These are phyloP conservation scores for Ciona savignyi DNA, from an alignment of 23 tunicate genomes.

Conservation along the genomic window DNA sequence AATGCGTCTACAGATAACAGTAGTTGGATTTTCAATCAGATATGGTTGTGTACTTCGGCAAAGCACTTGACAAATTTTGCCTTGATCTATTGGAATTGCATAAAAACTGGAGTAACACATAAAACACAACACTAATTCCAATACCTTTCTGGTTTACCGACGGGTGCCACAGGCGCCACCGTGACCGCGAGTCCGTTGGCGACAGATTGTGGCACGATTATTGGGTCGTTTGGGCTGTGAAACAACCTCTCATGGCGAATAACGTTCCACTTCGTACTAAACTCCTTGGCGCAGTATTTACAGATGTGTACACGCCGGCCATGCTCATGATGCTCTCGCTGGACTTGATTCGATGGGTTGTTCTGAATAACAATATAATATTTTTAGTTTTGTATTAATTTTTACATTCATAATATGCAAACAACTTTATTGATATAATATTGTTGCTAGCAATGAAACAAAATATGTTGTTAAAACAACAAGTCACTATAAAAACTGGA, in stretches of 20 bases:
- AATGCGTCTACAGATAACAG: neutral
- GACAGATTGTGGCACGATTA: conserved; percentile 42
- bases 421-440: no score
- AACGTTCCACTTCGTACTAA: conserved; percentile 94
- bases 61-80: no score
- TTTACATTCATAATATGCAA: no score
- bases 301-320: conserved; percentile 72
- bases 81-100: neutral
- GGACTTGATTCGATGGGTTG: neutral
- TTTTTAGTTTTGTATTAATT: no score
- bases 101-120: no score
- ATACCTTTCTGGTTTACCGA: conserved; percentile 88
- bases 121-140: no score
- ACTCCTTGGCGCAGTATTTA: conserved; percentile 85
- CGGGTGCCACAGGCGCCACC: conserved; percentile 11
- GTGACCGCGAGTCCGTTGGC: conserved; percentile 27
- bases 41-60: neutral
- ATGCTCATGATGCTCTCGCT: neutral
- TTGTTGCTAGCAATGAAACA: no score
- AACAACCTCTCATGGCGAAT: conserved; percentile 72
- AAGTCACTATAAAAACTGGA: no score
- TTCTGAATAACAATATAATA: no score
- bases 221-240: conserved; percentile 64
- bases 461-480: no score
- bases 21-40: neutral